These are phyloP conservation scores for Ostrea edulis DNA, from an alignment of 1,140 invertebrate species.

Conservation along the genomic window DNA sequence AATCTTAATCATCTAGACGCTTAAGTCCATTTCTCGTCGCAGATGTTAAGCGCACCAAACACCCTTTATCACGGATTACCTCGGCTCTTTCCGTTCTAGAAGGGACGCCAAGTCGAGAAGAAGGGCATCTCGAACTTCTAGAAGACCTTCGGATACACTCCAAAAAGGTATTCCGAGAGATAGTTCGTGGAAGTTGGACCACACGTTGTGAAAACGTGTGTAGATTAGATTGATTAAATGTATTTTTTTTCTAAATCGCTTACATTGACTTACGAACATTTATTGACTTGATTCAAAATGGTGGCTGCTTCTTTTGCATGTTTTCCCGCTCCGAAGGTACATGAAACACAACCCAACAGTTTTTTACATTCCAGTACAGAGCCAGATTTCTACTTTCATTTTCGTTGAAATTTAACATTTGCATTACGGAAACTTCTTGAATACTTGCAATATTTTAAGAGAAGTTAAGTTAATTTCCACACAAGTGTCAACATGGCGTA, in stretches of 20 bases:
- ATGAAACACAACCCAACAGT: neutral
- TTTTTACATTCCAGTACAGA: neutral
- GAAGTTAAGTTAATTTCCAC: neutral
- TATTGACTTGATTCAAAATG: conserved; percentile 50
- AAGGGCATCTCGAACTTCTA: conserved; percentile 44
- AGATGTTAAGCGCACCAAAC: neutral
- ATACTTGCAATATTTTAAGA: neutral
- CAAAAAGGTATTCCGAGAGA: conserved; percentile 56
- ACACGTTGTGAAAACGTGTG: neutral
- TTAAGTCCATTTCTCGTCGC: neutral
- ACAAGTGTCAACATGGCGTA: too few species aligned
- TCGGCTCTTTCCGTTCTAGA: conserved; percentile 58
- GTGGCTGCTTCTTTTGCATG: conserved; percentile 33
- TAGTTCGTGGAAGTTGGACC: neutral
- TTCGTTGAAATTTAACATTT: neutral
- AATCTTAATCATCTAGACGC: neutral
- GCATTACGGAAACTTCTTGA: neutral
- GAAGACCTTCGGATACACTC: conserved; percentile 57
- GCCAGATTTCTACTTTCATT: conserved; percentile 3
- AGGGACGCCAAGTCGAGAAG: conserved; percentile 54
- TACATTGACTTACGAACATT: neutral
- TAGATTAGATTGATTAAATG: neutral
- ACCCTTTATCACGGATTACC: conserved; percentile 47
- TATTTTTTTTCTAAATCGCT: neutral
- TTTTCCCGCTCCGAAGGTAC: conserved; percentile 44